Evolutionary conservation across 2,888 invertebrate species (phyloP).

Genomic region (Epinotia nisella): DNA sequence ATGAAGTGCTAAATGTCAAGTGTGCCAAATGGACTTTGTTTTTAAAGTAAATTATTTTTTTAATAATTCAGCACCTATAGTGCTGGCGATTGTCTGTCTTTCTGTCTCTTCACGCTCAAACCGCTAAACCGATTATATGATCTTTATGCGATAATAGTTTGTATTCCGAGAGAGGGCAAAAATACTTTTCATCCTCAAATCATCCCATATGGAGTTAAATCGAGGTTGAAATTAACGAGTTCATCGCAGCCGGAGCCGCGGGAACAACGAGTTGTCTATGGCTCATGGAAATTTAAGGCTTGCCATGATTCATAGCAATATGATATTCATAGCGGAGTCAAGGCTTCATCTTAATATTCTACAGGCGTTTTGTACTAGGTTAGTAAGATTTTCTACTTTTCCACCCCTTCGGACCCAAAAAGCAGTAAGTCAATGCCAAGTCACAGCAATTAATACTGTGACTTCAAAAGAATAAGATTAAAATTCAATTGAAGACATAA

Average conservation of each 20-base stretch:
- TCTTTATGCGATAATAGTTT: no score
- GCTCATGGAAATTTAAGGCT: background rate
- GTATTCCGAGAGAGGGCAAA: no score
- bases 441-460: background rate
- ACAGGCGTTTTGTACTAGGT: conserved; percentile 15
- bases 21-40: no score
- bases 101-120: no score
- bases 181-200: no score
- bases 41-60: no score
- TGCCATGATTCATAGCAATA: conserved; percentile 4
- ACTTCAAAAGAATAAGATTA: background rate
- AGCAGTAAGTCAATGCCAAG: background rate
- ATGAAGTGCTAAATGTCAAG: no score
- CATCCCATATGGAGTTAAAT: no score
- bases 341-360: conserved; percentile 28
- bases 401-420: background rate
- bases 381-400: conserved; percentile 17
- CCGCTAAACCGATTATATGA: no score
- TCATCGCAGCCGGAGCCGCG: background rate
- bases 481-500: background rate
- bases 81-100: no score
- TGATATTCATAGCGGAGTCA: conserved; percentile 23
- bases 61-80: no score
- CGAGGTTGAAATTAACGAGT: no score
- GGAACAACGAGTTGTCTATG: background rate